Evolutionary conservation across 2,888 invertebrate genomes (phyloP), one percentile per base, ranked within the genome.

Genomic region (Harpalus rufipes): DNA sequence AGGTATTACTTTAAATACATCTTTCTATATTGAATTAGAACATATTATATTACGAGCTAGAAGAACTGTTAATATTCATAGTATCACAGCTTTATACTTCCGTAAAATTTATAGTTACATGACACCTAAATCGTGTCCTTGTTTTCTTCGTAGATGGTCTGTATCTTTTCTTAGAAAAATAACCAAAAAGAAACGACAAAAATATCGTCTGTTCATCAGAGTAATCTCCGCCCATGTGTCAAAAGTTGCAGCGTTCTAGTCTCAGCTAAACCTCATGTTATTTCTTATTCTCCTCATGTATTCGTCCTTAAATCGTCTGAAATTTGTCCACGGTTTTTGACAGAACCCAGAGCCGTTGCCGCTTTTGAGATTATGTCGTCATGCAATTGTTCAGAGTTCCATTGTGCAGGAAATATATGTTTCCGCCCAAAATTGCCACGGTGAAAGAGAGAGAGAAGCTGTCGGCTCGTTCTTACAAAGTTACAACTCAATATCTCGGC

Each of bases 401-500:
- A 80, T 78, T 78, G 78, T 78, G 58, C 78, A 18, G 16, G 63
- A 80, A 80, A 80, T 80, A 80, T 80, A 63, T 61, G 80, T 80
- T 80, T 80, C 80, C 80, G 80, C 80, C 80, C 63, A 80, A 80
- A 80, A 80, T 80, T 63, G 80, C 61, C 80, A 80, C 59, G 78
- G 56, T 4, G 14, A 12, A 21, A 39, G 56, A 78, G 58, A 56
- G 72, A 74, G 14, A 18, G 44, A 7, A 16, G 32, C 41, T 51
- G 68, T 56, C 85, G 85, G 80, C 85, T 85, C 39, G 68, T 85
- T 80, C 80, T n/a, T 59, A 85, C 85, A 85, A 85, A 80, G 85
- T 85, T 85, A 85, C 85, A 85, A 80, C 85, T 85, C 85, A 85
- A 85, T 85, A 85, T 80, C 85, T 14, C 12, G 72, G 14, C 85